A percentile compares a stretch with the other conserved stretches of the same genome.
These are phyloP conservation scores for Carcinoscorpius rotundicauda DNA, from an alignment of 1,140 invertebrate species.

Conservation along the genomic window DNA sequence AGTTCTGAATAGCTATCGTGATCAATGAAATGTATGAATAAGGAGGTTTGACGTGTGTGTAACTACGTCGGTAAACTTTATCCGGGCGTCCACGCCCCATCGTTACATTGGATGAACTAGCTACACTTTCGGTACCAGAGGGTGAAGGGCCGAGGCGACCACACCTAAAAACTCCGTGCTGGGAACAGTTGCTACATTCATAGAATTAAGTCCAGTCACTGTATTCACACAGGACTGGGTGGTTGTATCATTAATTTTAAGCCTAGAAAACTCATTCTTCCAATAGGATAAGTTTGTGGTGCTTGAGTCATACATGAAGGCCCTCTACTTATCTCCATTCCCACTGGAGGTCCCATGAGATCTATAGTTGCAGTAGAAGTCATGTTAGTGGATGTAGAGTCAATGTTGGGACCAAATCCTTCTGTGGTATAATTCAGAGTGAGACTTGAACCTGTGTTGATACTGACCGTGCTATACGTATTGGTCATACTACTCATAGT, in stretches of 20 bases:
- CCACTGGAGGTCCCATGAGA: slow-evolving; percentile 30
- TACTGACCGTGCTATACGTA: neutral
- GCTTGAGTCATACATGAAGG: slow-evolving; percentile 52
- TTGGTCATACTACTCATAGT: no score
- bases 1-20: slow-evolving; percentile 82
- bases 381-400: slow-evolving; percentile 46
- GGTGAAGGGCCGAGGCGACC: slow-evolving; percentile 39
- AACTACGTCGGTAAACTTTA: slow-evolving; percentile 76
- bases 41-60: slow-evolving; percentile 80
- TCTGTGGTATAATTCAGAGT: slow-evolving; percentile 37
- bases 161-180: slow-evolving; percentile 26
- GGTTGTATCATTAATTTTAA: slow-evolving; percentile 29
- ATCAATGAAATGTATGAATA: slow-evolving; percentile 90
- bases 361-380: slow-evolving; percentile 22
- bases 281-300: slow-evolving; percentile 32
- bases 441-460: neutral
- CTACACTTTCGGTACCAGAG: slow-evolving; percentile 23
- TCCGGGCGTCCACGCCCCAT: slow-evolving; percentile 52
- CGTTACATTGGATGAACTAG: slow-evolving; percentile 28
- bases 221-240: slow-evolving; percentile 27
- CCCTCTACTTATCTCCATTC: slow-evolving; percentile 33
- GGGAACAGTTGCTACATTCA: slow-evolving; percentile 20
- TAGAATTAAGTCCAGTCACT: slow-evolving; percentile 40
- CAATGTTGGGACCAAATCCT: slow-evolving; percentile 46
- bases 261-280: slow-evolving; percentile 35